Conservation (phyloP, 2,888 invertebrate genomes). For the Drosophila maculinotata region DNA sequence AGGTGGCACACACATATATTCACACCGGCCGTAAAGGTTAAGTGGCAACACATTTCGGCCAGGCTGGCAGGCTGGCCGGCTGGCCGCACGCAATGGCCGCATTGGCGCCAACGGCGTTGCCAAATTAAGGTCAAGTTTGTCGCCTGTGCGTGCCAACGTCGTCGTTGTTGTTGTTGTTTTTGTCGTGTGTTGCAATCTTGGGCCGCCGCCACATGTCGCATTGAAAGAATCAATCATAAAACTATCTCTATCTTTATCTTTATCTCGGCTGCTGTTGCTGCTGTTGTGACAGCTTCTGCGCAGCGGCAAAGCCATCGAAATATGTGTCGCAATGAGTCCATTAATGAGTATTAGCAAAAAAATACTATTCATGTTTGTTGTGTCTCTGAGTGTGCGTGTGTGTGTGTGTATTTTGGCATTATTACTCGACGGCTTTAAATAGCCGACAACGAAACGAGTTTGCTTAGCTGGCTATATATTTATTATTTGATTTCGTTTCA, state of each 20-base stretch:
- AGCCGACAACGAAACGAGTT: conserved; percentile 42
- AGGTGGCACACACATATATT: conserved; percentile 10
- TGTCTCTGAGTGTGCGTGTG: neutral
- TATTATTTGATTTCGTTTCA: conserved; percentile 16
- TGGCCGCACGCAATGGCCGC: conserved; percentile 53
- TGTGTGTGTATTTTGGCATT: conserved; percentile 34
- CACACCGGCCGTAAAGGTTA: conserved; percentile 48
- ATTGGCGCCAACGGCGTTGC: conserved; percentile 37
- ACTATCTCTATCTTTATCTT: conserved; percentile 7
- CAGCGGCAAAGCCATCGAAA: conserved; percentile 33
- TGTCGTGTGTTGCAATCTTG: conserved; percentile 34
- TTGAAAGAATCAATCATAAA: conserved; percentile 58
- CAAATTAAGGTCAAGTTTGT: conserved; percentile 73
- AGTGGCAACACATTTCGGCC: conserved; percentile 51
- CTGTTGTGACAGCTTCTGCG: conserved; percentile 36
- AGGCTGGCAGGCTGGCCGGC: too few relatives aligned
- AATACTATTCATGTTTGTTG: conserved; percentile 24
- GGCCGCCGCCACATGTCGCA: conserved; percentile 28
- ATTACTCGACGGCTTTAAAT: conserved; percentile 45
- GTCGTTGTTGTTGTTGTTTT: neutral
- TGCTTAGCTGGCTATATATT: conserved; percentile 15
- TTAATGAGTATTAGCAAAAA: conserved; percentile 65
- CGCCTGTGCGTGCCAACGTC: conserved; percentile 51
- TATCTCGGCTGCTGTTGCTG: conserved; percentile 10
- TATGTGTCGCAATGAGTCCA: conserved; percentile 50